phyloP scores from a whole-genome alignment of 2,888 invertebrate genomes.

The Tiphia femorata region DNA sequence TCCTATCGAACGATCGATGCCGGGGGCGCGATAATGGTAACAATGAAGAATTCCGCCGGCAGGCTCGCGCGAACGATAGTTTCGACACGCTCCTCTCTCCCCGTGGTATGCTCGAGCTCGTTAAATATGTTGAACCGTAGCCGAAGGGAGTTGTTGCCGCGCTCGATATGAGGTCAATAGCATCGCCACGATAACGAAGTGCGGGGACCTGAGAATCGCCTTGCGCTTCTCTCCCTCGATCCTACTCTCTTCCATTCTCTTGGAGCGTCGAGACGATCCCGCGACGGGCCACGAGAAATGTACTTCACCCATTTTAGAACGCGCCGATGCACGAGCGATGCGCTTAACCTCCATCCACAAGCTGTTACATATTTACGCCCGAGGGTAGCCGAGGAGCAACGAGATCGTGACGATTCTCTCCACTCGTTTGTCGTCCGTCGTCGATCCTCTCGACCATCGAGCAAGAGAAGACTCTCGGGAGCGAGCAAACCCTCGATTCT shows the following conservation, averaged over 20 bases:
- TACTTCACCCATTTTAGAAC: conserved; percentile 31
- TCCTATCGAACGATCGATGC: too few species aligned
- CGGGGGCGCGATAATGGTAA: too few species aligned
- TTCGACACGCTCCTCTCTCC: conserved; percentile 34
- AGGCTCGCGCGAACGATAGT: too few species aligned
- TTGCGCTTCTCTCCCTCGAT: conserved; percentile 4
- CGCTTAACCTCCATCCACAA: conserved; percentile 23
- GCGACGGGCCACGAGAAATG: conserved; percentile 4
- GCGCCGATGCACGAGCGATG: conserved; percentile 10
- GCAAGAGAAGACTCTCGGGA: too few species aligned
- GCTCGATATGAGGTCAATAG: conserved; percentile 48
- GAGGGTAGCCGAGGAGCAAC: too few species aligned
- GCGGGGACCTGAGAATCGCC: conserved; percentile 25
- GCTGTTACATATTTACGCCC: too few species aligned
- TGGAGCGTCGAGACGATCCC: too few species aligned
- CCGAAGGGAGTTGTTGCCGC: conserved; percentile 23
- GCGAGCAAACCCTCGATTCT: too few species aligned
- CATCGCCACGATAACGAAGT: conserved; percentile 38
- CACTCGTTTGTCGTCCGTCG: too few species aligned
- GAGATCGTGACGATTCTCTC: too few species aligned
- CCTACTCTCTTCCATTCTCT: conserved; percentile 12
- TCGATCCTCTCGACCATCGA: too few species aligned
- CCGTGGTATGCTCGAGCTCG: conserved; percentile 42
- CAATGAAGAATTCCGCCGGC: too few species aligned
- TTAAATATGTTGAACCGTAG: conserved; percentile 43